phyloP scores from a whole-genome alignment of 53 echinoderm and acorn worm species.

The Echinometra lucunter region DNA sequence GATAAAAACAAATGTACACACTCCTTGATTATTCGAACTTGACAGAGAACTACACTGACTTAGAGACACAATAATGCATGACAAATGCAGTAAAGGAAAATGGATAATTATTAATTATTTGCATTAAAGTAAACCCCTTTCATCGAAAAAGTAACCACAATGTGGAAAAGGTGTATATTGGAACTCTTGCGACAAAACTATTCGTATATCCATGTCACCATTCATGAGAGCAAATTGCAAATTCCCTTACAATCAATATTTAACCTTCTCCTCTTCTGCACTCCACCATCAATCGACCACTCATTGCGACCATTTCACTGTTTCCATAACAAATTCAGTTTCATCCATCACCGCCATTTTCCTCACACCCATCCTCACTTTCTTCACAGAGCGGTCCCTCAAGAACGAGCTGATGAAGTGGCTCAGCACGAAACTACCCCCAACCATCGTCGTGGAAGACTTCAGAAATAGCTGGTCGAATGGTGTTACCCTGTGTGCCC shows the following conservation, averaged over 20 bases:
- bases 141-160: background rate
- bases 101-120: too few species aligned
- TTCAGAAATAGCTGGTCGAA: constrained; percentile 82
- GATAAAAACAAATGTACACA: background rate
- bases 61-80: background rate
- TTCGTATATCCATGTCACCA: background rate
- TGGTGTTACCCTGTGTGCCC: constrained; percentile 80
- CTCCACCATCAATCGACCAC: background rate
- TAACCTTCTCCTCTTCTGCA: background rate
- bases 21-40: background rate
- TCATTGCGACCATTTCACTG: background rate
- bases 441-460: constrained; percentile 67
- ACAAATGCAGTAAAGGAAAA: too few species aligned
- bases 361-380: constrained; percentile 31
- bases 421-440: constrained; percentile 65
- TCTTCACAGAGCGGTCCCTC: constrained; percentile 73
- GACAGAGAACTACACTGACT: background rate
- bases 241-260: background rate
- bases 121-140: too few species aligned
- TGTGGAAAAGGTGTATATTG: background rate
- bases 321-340: background rate
- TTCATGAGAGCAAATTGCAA: background rate
- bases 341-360: constrained; percentile 1
- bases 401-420: constrained; percentile 76
- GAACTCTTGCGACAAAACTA: background rate